Evolutionary conservation across 1,140 invertebrate species (phyloP).

Genomic region (Berghia stephanieae): DNA sequence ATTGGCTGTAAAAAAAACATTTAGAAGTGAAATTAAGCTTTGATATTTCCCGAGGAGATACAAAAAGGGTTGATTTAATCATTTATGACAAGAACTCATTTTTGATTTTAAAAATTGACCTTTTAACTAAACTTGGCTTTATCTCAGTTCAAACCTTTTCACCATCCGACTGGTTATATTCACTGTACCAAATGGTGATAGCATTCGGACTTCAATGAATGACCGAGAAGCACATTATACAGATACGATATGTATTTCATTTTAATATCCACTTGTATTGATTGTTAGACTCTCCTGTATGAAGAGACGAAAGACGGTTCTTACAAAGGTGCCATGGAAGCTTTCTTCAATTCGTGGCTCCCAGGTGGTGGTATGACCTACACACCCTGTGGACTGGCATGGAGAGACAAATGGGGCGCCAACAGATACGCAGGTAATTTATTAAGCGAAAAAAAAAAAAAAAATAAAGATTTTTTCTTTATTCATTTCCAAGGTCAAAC

Average conservation of each 20-base stretch:
- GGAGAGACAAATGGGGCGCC: constrained; percentile 52
- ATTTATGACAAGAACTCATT: too few species aligned
- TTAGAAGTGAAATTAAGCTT: too few species aligned
- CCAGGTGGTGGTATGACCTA: constrained; percentile 48
- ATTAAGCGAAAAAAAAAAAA: background rate
- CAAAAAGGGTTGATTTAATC: too few species aligned
- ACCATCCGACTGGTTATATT: background rate
- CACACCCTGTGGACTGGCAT: constrained; percentile 56
- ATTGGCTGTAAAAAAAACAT: too few species aligned
- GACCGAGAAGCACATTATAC: too few species aligned
- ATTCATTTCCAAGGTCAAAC: too few species aligned
- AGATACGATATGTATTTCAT: background rate
- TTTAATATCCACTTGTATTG: background rate
- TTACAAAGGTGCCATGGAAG: constrained; percentile 40
- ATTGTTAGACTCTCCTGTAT: constrained; percentile 48
- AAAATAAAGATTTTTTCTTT: too few species aligned
- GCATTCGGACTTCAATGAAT: background rate
- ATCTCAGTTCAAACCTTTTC: too few species aligned
- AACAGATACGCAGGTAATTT: constrained; percentile 49
- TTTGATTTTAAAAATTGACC: too few species aligned
- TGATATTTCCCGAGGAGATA: too few species aligned
- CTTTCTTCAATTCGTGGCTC: constrained; percentile 42
- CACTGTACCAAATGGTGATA: background rate
- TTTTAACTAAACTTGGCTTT: too few species aligned
- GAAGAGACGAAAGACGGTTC: constrained; percentile 35